Base-by-base conservation (phyloP, 2,113 vertebrate genomes). In the Stigmatopora argus region DNA sequence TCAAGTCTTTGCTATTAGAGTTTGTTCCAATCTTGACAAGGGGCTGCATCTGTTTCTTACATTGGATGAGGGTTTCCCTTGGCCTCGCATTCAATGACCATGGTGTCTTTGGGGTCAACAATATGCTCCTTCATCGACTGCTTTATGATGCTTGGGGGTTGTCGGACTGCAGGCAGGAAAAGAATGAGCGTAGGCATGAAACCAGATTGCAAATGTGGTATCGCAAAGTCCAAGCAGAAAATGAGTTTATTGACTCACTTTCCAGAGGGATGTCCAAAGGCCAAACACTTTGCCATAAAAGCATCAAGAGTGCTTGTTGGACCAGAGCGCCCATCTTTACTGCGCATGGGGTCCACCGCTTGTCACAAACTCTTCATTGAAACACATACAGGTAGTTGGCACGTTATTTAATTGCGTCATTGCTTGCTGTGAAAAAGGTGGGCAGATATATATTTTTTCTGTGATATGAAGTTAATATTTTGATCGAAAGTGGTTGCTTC, bases 141-240 rank as follows among this genome's bases (percentile, higher is more conserved):
- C 78, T 94, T 97, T 82, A 89, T 94, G 86, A 99, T 99, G 3
- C 94, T 95, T 7, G 97, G 96, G 7, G 96, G 96, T 84, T 99
- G 96, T 67, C 91, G 86, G 87, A 97, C 97, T 99, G 91, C 52
- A 72, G 53, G 11, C 11, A 49, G 51, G 70, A 26, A 71, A 64
- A 71, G 60, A 23, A 58, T 69, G 13, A 38, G 18, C 59, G 13
- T 21, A 51, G 2, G 48, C 58, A 23, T 12, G 0, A 5, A 26
- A 35, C 9, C 23, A 31, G n/a, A 69, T 41, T 53, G 7, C 38
- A 53, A 4, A 48, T 65, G 3, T 59, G 19, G 41, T 21, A 49
- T 51, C 1, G n/a, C 7, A 49, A 46, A 55, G 53, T 21, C 45
- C 11, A n/a, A 41, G n/a, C n/a, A 55, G 9, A 2, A 10, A 60